A percentile compares a stretch with the other conserved stretches of the same genome.
Conservation (phyloP, 2,797 vertebrate genomes). For the Betta splendens region DNA sequence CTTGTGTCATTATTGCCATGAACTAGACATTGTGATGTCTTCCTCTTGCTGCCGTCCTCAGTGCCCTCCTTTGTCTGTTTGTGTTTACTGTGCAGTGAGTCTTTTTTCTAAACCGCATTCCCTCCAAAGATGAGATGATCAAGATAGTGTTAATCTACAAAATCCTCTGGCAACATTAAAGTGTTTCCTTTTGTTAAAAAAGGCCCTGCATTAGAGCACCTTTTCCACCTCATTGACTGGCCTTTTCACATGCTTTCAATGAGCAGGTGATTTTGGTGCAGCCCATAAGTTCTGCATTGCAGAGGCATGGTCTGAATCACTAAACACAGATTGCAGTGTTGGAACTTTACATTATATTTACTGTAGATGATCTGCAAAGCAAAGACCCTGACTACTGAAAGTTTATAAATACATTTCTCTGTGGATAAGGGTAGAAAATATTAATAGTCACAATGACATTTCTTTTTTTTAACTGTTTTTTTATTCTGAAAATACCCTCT, state of each 20-base stretch:
- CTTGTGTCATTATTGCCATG: conserved; percentile 31
- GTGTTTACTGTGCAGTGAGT: conserved; percentile 26
- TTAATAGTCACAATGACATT: conserved; percentile 1
- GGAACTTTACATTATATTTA: conserved; percentile 29
- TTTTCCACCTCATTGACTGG: conserved; percentile 60
- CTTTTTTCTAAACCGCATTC: conserved; percentile 32
- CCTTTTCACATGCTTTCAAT: conserved; percentile 65
- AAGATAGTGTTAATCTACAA: conserved; percentile 51
- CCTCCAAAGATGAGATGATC: conserved; percentile 48
- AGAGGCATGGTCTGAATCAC: conserved; percentile 61
- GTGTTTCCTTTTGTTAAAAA: conserved; percentile 36
- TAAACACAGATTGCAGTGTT: conserved; percentile 44
- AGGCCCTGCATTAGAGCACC: conserved; percentile 42
- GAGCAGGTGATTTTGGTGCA: conserved; percentile 73
- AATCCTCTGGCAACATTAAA: conserved; percentile 53
- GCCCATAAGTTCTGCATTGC: conserved; percentile 73
- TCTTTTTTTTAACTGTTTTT: neutral
- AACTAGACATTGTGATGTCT: conserved; percentile 10
- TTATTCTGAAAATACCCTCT: too few species aligned
- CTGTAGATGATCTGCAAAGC: conserved; percentile 28
- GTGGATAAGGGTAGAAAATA: neutral
- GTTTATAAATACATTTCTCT: neutral
- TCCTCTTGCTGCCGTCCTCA: neutral
- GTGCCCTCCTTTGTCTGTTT: conserved; percentile 3
- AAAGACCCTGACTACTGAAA: conserved; percentile 14